Conservation (phyloP, 2,797 vertebrate species). For the Scolopax bukidnonensis region DNA sequence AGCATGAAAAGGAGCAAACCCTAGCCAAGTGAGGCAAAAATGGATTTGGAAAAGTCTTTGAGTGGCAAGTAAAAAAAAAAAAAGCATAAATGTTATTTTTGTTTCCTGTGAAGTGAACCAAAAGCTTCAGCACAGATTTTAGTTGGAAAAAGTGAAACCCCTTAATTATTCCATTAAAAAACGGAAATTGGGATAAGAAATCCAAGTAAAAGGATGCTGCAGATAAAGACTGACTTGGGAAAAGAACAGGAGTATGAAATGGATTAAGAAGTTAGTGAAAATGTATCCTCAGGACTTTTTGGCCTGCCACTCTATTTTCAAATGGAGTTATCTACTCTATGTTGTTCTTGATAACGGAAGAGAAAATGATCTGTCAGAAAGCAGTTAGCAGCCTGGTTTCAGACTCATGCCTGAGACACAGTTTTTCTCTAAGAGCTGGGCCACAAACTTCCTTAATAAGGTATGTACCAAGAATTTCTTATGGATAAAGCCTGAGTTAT, state of each 20-base stretch:
- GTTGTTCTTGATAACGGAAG: slow-evolving; percentile 59
- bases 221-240: slow-evolving; percentile 52
- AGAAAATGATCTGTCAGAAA: slow-evolving; percentile 71
- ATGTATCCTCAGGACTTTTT: slow-evolving; percentile 67
- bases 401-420: neutral
- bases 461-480: slow-evolving; percentile 23
- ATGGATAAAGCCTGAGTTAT: neutral
- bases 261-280: slow-evolving; percentile 66
- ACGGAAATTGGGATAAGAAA: slow-evolving; percentile 20
- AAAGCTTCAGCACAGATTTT: neutral
- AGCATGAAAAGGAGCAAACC: neutral
- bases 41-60: neutral
- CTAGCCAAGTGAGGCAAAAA: neutral
- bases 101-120: neutral
- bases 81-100: neutral
- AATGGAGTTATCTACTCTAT: slow-evolving; percentile 69
- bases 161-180: slow-evolving; percentile 60
- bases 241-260: slow-evolving; percentile 54
- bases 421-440: slow-evolving; percentile 5
- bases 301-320: slow-evolving; percentile 69
- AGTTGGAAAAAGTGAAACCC: neutral
- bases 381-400: slow-evolving; percentile 40
- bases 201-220: slow-evolving; percentile 22
- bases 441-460: slow-evolving; percentile 44
- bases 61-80: neutral